phyloP scores from a whole-genome alignment of 2,888 invertebrate genomes.

The Thera obeliscata region DNA sequence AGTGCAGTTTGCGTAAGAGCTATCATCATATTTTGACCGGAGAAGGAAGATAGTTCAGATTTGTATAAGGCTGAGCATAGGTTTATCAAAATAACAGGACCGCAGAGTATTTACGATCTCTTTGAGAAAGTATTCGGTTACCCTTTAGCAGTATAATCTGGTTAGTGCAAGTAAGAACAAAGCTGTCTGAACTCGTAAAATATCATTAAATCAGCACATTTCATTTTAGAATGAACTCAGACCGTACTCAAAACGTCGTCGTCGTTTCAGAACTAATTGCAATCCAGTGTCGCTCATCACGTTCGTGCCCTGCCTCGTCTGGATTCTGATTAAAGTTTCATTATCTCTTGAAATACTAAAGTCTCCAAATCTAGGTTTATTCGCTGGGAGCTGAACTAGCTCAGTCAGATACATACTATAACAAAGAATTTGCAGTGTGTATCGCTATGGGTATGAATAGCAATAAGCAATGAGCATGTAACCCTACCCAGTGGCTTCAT shows the following conservation, averaged over 20 bases:
- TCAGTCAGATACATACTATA: slow-evolving; percentile 23
- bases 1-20: slow-evolving; percentile 14
- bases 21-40: slow-evolving; percentile 4
- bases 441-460: slow-evolving; percentile 15
- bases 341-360: slow-evolving; percentile 49
- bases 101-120: neutral
- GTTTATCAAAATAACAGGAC: neutral
- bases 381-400: slow-evolving; percentile 27
- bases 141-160: neutral
- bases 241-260: slow-evolving; percentile 43
- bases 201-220: slow-evolving; percentile 11
- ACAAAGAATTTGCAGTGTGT: slow-evolving; percentile 22
- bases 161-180: neutral
- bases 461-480: slow-evolving; percentile 24
- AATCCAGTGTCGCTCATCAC: slow-evolving; percentile 56
- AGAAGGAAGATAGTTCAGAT: neutral
- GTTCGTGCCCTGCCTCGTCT: slow-evolving; percentile 37
- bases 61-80: neutral
- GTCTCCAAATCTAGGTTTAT: slow-evolving; percentile 41
- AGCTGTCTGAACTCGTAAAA: neutral
- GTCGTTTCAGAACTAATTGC: slow-evolving; percentile 53
- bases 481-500: neutral
- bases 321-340: slow-evolving; percentile 53
- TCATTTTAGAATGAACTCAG: slow-evolving; percentile 20
- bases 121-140: neutral